A percentile compares a stretch with the other conserved stretches of the same genome.
These are phyloP conservation scores for Agonopterix subpropinquella DNA, from an alignment of 2,888 invertebrate species.

Conservation along the genomic window DNA sequence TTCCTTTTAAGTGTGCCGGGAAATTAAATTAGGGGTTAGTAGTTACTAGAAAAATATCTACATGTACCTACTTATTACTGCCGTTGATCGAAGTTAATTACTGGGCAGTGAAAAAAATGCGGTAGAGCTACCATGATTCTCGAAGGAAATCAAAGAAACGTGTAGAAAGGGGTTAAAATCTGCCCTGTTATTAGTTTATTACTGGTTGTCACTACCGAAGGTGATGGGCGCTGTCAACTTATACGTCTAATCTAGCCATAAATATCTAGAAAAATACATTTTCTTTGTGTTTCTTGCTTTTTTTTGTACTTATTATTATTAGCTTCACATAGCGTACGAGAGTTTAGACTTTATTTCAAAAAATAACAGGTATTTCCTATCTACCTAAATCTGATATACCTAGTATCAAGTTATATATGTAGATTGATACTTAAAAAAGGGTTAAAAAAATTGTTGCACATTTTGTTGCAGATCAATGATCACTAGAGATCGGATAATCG, in stretches of 20 bases:
- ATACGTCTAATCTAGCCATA: slow-evolving; percentile 8
- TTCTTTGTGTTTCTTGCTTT: neutral
- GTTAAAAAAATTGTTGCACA: too few relatives aligned
- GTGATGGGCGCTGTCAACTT: slow-evolving; percentile 50
- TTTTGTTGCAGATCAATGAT: too few relatives aligned
- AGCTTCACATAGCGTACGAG: too few relatives aligned
- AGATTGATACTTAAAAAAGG: too few relatives aligned
- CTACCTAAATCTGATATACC: too few relatives aligned
- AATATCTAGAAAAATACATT: neutral
- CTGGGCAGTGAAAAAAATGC: slow-evolving; percentile 39
- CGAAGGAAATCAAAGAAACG: slow-evolving; percentile 65
- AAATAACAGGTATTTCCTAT: too few relatives aligned
- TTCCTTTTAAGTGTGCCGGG: too few relatives aligned
- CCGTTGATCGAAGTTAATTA: slow-evolving; percentile 46
- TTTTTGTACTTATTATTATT: neutral
- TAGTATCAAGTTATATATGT: too few relatives aligned
- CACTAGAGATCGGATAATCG: too few relatives aligned
- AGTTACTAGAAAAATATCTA: neutral
- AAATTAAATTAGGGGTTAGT: too few relatives aligned
- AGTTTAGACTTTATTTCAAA: too few relatives aligned
- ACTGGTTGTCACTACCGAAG: slow-evolving; percentile 40
- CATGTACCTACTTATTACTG: slow-evolving; percentile 25
- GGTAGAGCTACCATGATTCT: slow-evolving; percentile 26
- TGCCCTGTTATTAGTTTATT: slow-evolving; percentile 63
- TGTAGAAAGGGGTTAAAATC: slow-evolving; percentile 49